Percentiles rank a stretch among this genome's conserved stretches.
phyloP scores from a whole-genome alignment of 2,113 vertebrate genomes.

The Larimichthys crocea region DNA sequence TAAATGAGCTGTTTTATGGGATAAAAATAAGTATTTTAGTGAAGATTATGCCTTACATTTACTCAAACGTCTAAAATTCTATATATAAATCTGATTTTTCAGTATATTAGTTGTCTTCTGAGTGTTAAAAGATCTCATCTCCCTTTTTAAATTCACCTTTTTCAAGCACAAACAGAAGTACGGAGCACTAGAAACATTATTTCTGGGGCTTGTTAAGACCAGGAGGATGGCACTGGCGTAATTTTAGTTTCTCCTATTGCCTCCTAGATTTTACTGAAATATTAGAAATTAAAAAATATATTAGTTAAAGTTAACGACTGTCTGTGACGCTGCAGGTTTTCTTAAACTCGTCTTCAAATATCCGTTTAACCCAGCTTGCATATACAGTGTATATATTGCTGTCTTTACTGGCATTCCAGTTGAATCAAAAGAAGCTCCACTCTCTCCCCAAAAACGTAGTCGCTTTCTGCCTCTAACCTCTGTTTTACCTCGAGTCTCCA shows the following conservation, averaged over 20 bases:
- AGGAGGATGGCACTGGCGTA: not conserved
- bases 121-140: not conserved
- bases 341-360: not conserved
- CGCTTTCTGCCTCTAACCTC: not conserved
- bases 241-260: not conserved
- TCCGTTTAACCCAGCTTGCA: not conserved
- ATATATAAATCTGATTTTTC: not conserved
- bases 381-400: too few species aligned
- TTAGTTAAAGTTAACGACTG: slow-evolving; percentile 1
- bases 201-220: not conserved
- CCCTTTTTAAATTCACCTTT: not conserved
- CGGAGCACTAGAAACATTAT: not conserved
- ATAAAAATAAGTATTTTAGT: not conserved
- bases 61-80: not conserved
- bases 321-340: not conserved
- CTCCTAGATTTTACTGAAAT: slow-evolving; percentile 2
- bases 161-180: not conserved
- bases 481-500: not conserved
- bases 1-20: not conserved
- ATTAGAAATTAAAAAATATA: not conserved
- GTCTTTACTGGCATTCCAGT: not conserved
- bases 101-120: not conserved
- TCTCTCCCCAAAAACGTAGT: not conserved
- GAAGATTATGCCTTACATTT: too few species aligned
- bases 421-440: not conserved